Conservation (phyloP, 2,113 vertebrate genomes). For the Daphoenositta chrysoptera region DNA sequence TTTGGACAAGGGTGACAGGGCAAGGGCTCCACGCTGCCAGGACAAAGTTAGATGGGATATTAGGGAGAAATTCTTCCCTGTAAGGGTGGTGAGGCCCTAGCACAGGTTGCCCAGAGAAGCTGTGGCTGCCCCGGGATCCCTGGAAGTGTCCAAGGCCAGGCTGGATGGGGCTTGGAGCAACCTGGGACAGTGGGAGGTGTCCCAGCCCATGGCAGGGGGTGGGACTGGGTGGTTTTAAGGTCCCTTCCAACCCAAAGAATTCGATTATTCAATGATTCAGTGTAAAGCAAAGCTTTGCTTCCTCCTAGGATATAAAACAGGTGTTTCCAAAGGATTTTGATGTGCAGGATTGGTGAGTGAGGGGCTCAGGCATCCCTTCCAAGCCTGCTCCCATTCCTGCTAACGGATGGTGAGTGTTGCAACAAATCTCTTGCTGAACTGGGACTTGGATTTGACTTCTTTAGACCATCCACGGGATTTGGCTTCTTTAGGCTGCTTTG, state of each 20-base stretch:
- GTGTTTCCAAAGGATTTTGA: not conserved
- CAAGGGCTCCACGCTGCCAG: not conserved
- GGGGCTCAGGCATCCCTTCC: not conserved
- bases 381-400: not conserved
- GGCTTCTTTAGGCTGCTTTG: not conserved
- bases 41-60: not conserved
- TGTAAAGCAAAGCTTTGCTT: not conserved
- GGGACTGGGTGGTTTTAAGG: fast-evolving
- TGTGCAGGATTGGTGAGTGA: not conserved
- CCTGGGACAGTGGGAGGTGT: fast-evolving
- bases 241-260: not conserved
- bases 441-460: not conserved
- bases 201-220: not conserved
- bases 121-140: not conserved
- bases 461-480: fast-evolving
- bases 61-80: not conserved
- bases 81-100: fast-evolving
- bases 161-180: fast-evolving
- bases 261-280: no score
- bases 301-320: not conserved
- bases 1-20: not conserved
- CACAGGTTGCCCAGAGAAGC: not conserved
- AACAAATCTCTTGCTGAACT: not conserved
- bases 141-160: not conserved
- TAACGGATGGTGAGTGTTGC: not conserved